A percentile compares a stretch with the other conserved stretches of the same genome.
These are phyloP conservation scores for Callithrix jacchus DNA, from an alignment of 2,113 vertebrate species.

Conservation along the genomic window DNA sequence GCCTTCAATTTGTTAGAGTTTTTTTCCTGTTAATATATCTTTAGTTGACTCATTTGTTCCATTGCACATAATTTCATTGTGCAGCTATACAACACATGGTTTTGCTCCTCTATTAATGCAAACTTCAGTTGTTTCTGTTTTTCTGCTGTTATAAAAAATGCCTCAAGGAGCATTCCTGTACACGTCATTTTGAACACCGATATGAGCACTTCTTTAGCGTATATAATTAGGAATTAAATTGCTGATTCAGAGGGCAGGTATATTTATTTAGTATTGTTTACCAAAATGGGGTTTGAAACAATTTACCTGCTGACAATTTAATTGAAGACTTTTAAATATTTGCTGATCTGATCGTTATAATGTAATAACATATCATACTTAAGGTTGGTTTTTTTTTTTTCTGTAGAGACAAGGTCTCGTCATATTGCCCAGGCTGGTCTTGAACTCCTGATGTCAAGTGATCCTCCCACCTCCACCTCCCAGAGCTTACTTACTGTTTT, in stretches of 20 bases:
- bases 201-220: not conserved
- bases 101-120: not conserved
- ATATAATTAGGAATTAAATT: not conserved
- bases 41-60: not conserved
- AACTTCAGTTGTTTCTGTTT: not conserved
- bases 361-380: not conserved
- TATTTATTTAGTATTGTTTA: accelerated
- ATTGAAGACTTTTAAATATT: not conserved
- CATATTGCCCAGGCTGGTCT: too few relatives aligned
- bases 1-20: not conserved
- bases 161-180: accelerated
- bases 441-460: too few relatives aligned
- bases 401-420: too few relatives aligned
- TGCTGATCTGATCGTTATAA: not conserved
- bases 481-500: not conserved
- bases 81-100: accelerated
- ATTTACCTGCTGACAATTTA: not conserved
- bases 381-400: not conserved
- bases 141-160: not conserved
- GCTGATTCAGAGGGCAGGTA: too few relatives aligned
- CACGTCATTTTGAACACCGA: accelerated
- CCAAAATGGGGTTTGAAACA: accelerated
- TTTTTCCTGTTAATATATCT: accelerated
- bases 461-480: too few relatives aligned
- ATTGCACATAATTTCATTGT: too few relatives aligned